A percentile compares a stretch with the other conserved stretches of the same genome.
phyloP scores from a whole-genome alignment of 2,113 vertebrate species.

The Raja brachyura region DNA sequence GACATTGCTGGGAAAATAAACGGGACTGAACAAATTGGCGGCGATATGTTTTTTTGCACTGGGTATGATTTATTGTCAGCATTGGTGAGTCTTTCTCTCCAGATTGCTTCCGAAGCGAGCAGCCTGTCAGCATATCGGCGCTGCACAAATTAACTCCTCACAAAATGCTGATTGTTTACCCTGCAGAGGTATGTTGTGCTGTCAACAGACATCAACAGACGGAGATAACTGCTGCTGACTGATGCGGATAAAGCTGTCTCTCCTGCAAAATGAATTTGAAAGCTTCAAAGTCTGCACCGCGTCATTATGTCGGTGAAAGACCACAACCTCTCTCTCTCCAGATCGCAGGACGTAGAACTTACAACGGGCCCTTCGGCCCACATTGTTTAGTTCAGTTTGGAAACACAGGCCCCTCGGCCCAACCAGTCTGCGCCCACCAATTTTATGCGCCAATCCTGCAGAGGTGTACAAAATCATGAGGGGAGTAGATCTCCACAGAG shows the following conservation, averaged over 20 bases:
- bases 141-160: neutral
- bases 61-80: neutral
- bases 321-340: too few species aligned
- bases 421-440: too few species aligned
- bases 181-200: neutral
- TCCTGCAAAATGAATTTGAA: neutral
- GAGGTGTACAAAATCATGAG: too few species aligned
- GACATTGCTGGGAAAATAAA: neutral
- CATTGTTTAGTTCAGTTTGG: too few species aligned
- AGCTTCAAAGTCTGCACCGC: neutral
- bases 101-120: neutral
- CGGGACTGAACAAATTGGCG: neutral
- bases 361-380: too few species aligned
- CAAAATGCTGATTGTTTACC: neutral
- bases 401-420: too few species aligned
- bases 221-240: neutral
- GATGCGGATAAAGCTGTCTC: neutral
- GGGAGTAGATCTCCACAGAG: too few species aligned
- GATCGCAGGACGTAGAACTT: too few species aligned
- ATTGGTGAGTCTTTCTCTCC: neutral
- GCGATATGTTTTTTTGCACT: too few species aligned
- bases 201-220: neutral
- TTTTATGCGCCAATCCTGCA: too few species aligned
- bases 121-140: neutral
- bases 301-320: too few species aligned